phyloP scores from a whole-genome alignment of 2,797 vertebrate genomes.

The Hemitrygon akajei region DNA sequence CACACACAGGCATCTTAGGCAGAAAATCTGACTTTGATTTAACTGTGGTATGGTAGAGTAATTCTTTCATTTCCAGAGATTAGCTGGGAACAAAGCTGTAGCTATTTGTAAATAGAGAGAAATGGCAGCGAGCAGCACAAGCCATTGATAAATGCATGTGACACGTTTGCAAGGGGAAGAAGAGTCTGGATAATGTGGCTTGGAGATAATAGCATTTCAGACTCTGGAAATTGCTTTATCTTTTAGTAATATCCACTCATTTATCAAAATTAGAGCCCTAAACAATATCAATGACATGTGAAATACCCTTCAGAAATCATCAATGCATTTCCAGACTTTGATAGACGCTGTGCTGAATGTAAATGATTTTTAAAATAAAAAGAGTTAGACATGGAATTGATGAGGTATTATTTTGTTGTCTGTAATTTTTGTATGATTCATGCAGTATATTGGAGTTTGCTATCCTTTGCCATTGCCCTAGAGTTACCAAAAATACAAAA shows the following conservation, averaged over 20 bases:
- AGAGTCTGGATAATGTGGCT: background rate
- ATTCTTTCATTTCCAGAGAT: background rate
- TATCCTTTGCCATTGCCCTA: background rate
- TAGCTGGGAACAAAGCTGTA: background rate
- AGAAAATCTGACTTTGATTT: background rate
- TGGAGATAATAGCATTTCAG: conserved; percentile 23
- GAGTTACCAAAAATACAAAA: background rate
- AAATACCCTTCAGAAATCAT: background rate
- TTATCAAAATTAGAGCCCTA: background rate
- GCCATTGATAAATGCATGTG: conserved; percentile 25
- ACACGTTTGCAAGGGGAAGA: background rate
- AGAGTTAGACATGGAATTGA: too few relatives aligned
- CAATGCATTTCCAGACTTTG: background rate
- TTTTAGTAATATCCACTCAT: background rate
- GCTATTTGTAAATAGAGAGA: conserved; percentile 19
- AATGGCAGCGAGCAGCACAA: background rate
- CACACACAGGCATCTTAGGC: background rate
- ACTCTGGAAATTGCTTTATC: conserved; percentile 25
- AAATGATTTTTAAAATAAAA: too few relatives aligned
- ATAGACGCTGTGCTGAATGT: background rate
- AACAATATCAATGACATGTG: background rate
- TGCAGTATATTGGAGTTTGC: background rate
- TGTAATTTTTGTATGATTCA: background rate
- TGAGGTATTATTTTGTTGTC: background rate
- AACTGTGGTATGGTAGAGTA: background rate